Evolutionary conservation across 2,797 vertebrate genomes (phyloP), one percentile per base, ranked within the genome.

Genomic region (Anisognathus igniventris): DNA sequence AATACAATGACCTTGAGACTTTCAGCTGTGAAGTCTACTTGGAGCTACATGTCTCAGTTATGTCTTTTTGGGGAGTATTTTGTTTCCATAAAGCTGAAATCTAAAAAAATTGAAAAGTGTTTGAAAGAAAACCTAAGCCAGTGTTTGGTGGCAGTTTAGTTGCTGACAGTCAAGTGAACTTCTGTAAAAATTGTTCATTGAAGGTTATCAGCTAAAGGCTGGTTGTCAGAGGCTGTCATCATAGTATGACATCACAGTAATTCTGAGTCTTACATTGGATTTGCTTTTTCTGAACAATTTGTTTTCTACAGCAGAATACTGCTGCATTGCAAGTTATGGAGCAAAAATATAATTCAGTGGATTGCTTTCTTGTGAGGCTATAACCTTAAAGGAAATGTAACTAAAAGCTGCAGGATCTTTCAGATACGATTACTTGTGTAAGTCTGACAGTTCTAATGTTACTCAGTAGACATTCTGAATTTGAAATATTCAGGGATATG

Each of bases 331-430:
- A 83, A 51, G 71, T 93, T 89, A 62, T 35, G 24, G 25, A 94
- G 12, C n/a, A 80, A 91, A 96, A 93, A 39, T 21, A 48, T 82
- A 87, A 89, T 93, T 94, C 68, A 30, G 12, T 58, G 68, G 15
- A 77, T 86, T 79, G 42, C 61, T 64, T 87, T 51, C 84, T 79
- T 92, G 84, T 87, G 78, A 86, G 61, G 42, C 53, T 85, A 60
- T 94, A 92, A 93, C 50, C 75, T 91, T 88, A 93, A 93, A 91
- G 70, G 65, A 86, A 73, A 82, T 18, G 30, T 65, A 88, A 76
- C 74, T 92, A 89, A 93, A 94, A 91, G n/a, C 45, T 85, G 31
- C 54, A 92, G 68, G 72, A 89, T 92, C 90, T 95, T 96, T 94
- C 75, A 77, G 48, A 71, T 80, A 74, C 0, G 6, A 93, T 91